Conservation (phyloP, 2,797 vertebrate species). For the Micromesistius poutassou region DNA sequence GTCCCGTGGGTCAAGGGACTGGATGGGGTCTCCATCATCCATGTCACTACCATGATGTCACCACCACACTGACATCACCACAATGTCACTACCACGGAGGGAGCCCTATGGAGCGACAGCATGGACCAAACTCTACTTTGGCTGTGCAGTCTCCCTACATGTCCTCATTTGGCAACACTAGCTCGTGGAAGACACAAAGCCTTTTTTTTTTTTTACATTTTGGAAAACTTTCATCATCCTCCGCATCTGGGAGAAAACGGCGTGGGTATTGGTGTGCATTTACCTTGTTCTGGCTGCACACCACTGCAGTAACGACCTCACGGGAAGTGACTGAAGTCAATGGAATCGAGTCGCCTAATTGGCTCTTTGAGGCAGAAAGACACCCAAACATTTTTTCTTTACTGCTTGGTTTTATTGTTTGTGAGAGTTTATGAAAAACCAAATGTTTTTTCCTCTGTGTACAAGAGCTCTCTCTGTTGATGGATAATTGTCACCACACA, state of each 20-base stretch:
- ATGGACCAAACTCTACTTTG: too few relatives aligned
- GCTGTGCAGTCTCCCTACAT: too few relatives aligned
- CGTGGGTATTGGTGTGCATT: background rate
- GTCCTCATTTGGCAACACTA: background rate
- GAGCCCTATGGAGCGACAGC: background rate
- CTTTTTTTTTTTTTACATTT: background rate
- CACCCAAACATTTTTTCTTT: background rate
- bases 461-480: background rate
- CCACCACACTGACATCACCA: background rate
- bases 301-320: background rate
- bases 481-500: too few relatives aligned
- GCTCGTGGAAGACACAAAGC: too few relatives aligned
- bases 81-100: background rate
- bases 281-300: background rate
- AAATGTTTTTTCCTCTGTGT: background rate
- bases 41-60: background rate
- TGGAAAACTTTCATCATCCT: background rate
- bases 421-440: background rate
- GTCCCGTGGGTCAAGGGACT: background rate
- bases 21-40: background rate
- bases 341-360: background rate
- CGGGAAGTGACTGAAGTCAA: background rate
- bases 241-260: background rate
- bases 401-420: background rate
- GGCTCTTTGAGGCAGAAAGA: background rate